Percentiles rank a stretch among this genome's conserved stretches.
phyloP scores from a whole-genome alignment of 2,888 invertebrate species.

The Drosophila niveifrons region DNA sequence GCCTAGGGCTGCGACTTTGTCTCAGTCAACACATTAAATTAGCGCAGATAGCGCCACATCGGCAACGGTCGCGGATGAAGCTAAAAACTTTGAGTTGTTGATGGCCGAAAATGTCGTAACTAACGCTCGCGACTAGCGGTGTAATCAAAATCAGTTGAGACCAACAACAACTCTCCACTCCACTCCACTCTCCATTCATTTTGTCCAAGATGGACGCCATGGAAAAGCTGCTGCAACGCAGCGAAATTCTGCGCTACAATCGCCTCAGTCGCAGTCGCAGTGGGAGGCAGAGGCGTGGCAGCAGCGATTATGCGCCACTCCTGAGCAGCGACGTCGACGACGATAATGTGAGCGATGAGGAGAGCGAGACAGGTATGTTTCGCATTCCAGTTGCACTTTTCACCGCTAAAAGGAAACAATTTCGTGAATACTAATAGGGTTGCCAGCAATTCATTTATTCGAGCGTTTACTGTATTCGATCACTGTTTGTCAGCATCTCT shows the following conservation, averaged over 20 bases:
- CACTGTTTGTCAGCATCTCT: neutral
- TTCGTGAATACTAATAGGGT: too few species aligned
- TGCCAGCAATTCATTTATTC: neutral
- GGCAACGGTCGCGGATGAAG: slow-evolving; percentile 38
- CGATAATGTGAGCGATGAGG: slow-evolving; percentile 34
- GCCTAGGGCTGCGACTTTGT: neutral
- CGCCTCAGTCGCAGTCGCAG: slow-evolving; percentile 36
- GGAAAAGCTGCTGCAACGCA: slow-evolving; percentile 35
- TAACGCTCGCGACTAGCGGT: slow-evolving; percentile 13
- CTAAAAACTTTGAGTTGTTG: neutral
- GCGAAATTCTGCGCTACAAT: slow-evolving; percentile 14
- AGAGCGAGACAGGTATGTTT: slow-evolving; percentile 44
- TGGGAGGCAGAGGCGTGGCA: slow-evolving; percentile 33
- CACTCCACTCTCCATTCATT: neutral
- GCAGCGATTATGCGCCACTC: slow-evolving; percentile 53
- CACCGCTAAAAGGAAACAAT: too few species aligned
- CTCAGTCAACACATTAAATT: slow-evolving; percentile 46
- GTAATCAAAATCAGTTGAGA: neutral
- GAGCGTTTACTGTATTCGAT: neutral
- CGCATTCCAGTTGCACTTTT: too few species aligned
- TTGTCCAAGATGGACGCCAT: slow-evolving; percentile 16
- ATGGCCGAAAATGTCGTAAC: slow-evolving; percentile 35
- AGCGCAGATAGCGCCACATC: slow-evolving; percentile 49
- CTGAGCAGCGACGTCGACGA: slow-evolving; percentile 30
- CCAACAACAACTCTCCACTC: neutral